Base-by-base conservation (phyloP, 2,113 vertebrate species). In the Chinchilla lanigera region DNA sequence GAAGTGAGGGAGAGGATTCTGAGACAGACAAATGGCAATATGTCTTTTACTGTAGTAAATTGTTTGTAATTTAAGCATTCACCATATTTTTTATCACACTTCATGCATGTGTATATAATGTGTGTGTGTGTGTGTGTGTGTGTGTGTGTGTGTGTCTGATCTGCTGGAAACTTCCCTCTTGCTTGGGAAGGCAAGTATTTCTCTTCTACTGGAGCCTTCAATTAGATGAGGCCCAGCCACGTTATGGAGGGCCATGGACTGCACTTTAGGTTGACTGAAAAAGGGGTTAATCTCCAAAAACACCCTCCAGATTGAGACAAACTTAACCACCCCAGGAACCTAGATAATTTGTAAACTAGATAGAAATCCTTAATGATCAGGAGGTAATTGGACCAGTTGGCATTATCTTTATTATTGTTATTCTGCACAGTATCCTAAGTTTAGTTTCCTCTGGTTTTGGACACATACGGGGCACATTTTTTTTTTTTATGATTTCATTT, bases 361-460 rank as follows among this genome's bases (percentile, higher is more conserved):
- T 41, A 60, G 19, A 11, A 24, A 73, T 30, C 5, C 38, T 91
- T 30, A 93, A 47, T 52, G 35, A 96, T 58, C 28, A 56, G 12
- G 80, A 85, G 77, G 61, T 47, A 82, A 92, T 1, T 69, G 50
- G 44, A 78, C 26, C 3, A 86, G 26, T 86, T 50, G 71, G 71
- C 91, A 67, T 50, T 50, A 54, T 56, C 89, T 88, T 88, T 71
- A 50, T 61, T 63, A 14, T 91, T 73, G 47, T 54, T 85, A 61
- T 14, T 28, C 54, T 67, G 30, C 5, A 24, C 41, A 84, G 35
- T 4, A 41, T 22, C 28, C 60, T 75, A 93, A 73, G 80, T 67
- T 83, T 80, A 87, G 50, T 93, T 84, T 93, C 63, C 61, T 92
- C 38, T 50, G 56, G 14, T 75, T 94, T 44, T 87, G 85, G 77